Conservation (phyloP, 2,113 vertebrate genomes). For the Antigone vipio region DNA sequence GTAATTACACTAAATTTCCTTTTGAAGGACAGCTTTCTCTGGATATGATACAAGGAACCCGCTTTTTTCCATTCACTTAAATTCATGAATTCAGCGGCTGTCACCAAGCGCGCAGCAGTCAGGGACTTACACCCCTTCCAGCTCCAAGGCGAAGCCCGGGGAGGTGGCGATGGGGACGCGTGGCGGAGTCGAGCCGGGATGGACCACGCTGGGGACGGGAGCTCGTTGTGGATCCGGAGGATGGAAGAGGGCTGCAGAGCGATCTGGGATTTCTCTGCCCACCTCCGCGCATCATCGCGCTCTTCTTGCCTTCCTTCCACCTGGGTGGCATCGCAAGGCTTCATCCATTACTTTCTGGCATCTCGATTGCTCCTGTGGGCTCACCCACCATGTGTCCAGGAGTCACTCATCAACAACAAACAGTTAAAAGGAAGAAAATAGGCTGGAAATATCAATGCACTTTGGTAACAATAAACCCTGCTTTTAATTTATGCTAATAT, state of each 20-base stretch:
- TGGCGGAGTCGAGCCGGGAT: not conserved
- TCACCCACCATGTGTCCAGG: conserved; percentile 78
- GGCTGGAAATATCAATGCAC: conserved; percentile 82
- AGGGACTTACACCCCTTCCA: not conserved
- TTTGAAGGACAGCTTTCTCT: conserved; percentile 80
- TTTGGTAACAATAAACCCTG: conserved; percentile 86
- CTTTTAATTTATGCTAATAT: conserved; percentile 90
- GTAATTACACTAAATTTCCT: conserved; percentile 82
- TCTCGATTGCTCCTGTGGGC: conserved; percentile 3
- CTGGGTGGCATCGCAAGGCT: not conserved
- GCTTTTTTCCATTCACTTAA: conserved; percentile 63
- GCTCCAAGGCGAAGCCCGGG: not conserved
- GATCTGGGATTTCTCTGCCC: not conserved
- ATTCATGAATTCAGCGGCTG: conserved; percentile 67
- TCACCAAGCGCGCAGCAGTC: not conserved
- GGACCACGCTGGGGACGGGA: not conserved
- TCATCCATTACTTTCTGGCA: not conserved
- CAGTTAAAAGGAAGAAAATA: conserved; percentile 82
- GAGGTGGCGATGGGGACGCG: not conserved
- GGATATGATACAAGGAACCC: conserved; percentile 73
- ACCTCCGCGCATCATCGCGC: not conserved
- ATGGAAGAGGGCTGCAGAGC: fast-evolving
- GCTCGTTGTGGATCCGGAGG: fast-evolving
- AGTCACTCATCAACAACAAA: conserved; percentile 81
- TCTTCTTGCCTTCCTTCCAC: not conserved